Evolutionary conservation across 2,888 invertebrate genomes (phyloP).

Genomic region (Epinotia brunnichana): DNA sequence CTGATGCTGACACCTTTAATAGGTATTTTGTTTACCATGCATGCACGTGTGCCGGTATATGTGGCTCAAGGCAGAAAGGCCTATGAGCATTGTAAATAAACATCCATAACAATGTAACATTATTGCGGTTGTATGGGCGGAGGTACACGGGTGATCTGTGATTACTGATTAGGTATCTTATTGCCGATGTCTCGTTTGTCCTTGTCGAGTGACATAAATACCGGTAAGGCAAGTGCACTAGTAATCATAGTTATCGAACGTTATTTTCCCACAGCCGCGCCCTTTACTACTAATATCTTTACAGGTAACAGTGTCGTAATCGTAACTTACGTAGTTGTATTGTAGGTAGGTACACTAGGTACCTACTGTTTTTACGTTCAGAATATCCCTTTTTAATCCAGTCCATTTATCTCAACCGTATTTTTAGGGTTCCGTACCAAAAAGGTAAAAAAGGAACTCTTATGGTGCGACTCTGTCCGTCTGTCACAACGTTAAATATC

Average conservation of each 20-base stretch:
- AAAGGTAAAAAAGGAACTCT: too few relatives aligned
- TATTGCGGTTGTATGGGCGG: neutral
- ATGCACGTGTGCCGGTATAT: slow-evolving; percentile 9
- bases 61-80: neutral
- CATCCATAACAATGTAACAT: slow-evolving; percentile 1
- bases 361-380: too few relatives aligned
- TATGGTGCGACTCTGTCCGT: too few relatives aligned
- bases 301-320: too few relatives aligned
- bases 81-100: neutral
- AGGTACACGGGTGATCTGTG: slow-evolving; percentile 19
- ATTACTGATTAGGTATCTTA: slow-evolving; percentile 32
- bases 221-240: slow-evolving; percentile 15
- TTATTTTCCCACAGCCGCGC: slow-evolving; percentile 24
- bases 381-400: too few relatives aligned
- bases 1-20: neutral
- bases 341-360: too few relatives aligned
- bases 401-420: too few relatives aligned
- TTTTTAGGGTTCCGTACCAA: too few relatives aligned
- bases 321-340: too few relatives aligned
- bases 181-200: slow-evolving; percentile 31
- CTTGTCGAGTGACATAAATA: slow-evolving; percentile 36
- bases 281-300: neutral
- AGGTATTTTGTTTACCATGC: slow-evolving; percentile 28
- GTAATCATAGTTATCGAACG: slow-evolving; percentile 24
- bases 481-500: too few relatives aligned